A percentile compares a stretch with the other conserved stretches of the same genome.
phyloP scores from a whole-genome alignment of 2,888 invertebrate species.

The Maniola hyperantus region DNA sequence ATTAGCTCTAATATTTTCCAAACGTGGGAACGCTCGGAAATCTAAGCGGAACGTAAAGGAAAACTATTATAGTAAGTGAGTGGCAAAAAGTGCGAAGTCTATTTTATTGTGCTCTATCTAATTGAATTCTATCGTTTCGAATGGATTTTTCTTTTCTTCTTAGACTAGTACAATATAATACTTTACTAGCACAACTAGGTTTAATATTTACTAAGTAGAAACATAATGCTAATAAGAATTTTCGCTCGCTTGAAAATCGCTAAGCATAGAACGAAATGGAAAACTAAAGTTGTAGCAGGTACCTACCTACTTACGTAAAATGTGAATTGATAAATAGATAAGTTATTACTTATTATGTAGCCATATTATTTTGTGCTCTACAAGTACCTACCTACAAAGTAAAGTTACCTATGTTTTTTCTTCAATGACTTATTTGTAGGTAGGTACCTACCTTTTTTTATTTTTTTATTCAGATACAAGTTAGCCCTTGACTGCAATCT shows the following conservation, averaged over 20 bases:
- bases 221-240: not conserved
- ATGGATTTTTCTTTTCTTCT: conserved; percentile 42
- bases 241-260: not conserved
- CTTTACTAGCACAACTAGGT: not conserved
- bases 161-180: not conserved
- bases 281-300: too few species aligned
- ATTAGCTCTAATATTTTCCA: conserved; percentile 40
- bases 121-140: not conserved
- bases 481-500: too few species aligned
- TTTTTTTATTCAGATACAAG: too few species aligned
- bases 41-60: conserved; percentile 16
- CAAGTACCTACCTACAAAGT: too few species aligned
- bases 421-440: too few species aligned
- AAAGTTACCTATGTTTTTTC: too few species aligned
- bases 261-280: too few species aligned
- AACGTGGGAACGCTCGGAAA: conserved; percentile 20
- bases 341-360: too few species aligned
- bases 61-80: conserved; percentile 18
- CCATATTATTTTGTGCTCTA: too few species aligned
- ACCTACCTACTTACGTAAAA: too few species aligned
- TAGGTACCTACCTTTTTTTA: too few species aligned
- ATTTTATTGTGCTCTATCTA: conserved; percentile 9
- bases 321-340: too few species aligned
- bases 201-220: not conserved
- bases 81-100: conserved; percentile 20